Evolutionary conservation across 2,797 vertebrate species (phyloP), one percentile per base, ranked within the genome.

Genomic region (Salarias fasciatus): DNA sequence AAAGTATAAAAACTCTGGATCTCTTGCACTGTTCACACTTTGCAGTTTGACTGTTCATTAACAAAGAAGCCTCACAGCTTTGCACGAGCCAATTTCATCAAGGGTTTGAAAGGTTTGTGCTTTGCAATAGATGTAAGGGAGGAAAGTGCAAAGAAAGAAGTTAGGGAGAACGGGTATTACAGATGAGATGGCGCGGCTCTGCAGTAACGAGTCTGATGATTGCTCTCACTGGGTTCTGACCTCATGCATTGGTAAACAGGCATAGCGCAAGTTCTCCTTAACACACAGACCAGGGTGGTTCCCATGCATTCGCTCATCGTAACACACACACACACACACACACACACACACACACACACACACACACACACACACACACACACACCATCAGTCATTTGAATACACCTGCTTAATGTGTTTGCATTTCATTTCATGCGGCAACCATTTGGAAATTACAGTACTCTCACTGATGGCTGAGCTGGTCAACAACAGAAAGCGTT

Each of bases 231-330:
- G 40, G 62, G 60, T 57, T 73, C 54, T 81, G 79, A 85, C 77
- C 74, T 83, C 71, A 77, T 84, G 79, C 69, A 75, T 85, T 48
- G 50, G 77, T 76, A 80, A 83, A 72, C 69, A 77, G 70, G 61
- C n/a, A 0, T 41, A 50, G 12, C n/a, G 0, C 15, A 45, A 54
- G 29, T 67, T 66, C 38, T 53, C 36, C 54, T 50, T 38, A 67
- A 68, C 50, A 51, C 38, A 55, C 35, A 53, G 38, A 54, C 72
- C 72, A 70, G 64, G 59, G 67, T 57, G 28, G 30, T 30, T 47
- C 38, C 50, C 49, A 56, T 55, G 52, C 59, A 46, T 49, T 57
- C 56, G 55, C 52, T 30, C 48, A 37, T 28, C 40, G 46, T 15
- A 43, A 49, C 52, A 30, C 48, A 41, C 15, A 43, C 49, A 54